Evolutionary conservation across 2,888 invertebrate species (phyloP).

Genomic region (Cephus pygmeus): DNA sequence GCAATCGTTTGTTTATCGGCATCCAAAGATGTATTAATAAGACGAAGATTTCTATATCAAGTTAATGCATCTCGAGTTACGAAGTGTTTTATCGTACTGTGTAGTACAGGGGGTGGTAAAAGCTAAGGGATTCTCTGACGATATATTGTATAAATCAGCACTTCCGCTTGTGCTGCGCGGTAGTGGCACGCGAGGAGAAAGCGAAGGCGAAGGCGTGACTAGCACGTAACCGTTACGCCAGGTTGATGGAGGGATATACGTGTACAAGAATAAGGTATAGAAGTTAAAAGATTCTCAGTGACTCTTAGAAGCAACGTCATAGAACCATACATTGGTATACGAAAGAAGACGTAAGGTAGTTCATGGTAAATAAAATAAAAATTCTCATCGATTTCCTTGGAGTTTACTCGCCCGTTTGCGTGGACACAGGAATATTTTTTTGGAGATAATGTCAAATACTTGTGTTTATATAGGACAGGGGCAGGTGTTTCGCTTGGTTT

Average conservation of each 20-base stretch:
- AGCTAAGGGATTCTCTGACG: background rate
- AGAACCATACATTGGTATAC: background rate
- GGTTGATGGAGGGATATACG: slow-evolving; percentile 4
- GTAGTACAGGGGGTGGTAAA: background rate
- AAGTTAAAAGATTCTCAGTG: background rate
- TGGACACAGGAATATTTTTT: background rate
- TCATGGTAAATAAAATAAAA: background rate
- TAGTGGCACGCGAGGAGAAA: slow-evolving; percentile 43
- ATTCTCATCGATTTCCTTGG: background rate
- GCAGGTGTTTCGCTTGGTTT: background rate
- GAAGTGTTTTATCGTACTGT: background rate
- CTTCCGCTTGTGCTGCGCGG: slow-evolving; percentile 30
- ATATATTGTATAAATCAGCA: slow-evolving; percentile 22
- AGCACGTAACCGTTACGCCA: slow-evolving; percentile 1
- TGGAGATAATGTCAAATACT: background rate
- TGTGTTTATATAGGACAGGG: background rate
- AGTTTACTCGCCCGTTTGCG: background rate
- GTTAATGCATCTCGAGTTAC: background rate
- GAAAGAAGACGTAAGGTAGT: background rate
- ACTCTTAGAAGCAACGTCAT: background rate
- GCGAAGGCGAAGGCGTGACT: slow-evolving; percentile 35
- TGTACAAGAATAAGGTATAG: background rate
- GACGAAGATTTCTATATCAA: no score
- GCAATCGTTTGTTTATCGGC: background rate
- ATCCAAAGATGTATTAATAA: no score